Evolutionary conservation across 2,797 vertebrate species (phyloP), one percentile per base, ranked within the genome.

Genomic region (Myotis daubentonii): DNA sequence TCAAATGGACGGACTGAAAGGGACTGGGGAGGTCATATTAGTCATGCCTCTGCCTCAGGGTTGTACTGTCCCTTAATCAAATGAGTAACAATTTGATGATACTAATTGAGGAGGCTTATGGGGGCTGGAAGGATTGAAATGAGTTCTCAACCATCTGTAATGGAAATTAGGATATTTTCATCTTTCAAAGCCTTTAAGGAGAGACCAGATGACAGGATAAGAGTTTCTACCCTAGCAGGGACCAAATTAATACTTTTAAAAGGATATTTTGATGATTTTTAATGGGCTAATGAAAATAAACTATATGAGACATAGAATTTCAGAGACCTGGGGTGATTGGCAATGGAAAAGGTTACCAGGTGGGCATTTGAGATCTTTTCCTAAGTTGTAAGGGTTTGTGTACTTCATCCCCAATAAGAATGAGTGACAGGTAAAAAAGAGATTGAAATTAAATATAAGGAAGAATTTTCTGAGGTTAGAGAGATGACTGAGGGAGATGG

Each of bases 31-130:
- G 88, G 94, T 93, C 95, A 94, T 84, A 23, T 84, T 85, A 94
- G 92, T 88, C 75, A 94, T 91, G 38, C 71, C 79, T 36, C 80
- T 55, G 93, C 96, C 93, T 86, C 66, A 66, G 95, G 95, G 92
- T 55, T 97, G 92, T 95, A 70, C 92, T 93, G 90, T 96, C 75
- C 92, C 83, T 97, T 96, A 88, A 86, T 87, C 83, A 84, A 89
- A 94, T 81, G 94, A 93, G 93, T 96, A 86, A 89, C 92, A 94
- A 87, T 93, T 93, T 93, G 94, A 94, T 91, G 71, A 81, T 85
- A 79, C 49, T 95, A 89, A 93, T 85, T 93, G 96, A 96, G 81
- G 70, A 82, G 74, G 8, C 41, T 92, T 92, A 1, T 44, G 66
- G 70, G 71, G 38, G 36, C 36, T 65, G 75, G 95, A 95, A 75